Evolutionary conservation across 2,888 invertebrate species (phyloP).

Genomic region (Slavum lentiscoides): DNA sequence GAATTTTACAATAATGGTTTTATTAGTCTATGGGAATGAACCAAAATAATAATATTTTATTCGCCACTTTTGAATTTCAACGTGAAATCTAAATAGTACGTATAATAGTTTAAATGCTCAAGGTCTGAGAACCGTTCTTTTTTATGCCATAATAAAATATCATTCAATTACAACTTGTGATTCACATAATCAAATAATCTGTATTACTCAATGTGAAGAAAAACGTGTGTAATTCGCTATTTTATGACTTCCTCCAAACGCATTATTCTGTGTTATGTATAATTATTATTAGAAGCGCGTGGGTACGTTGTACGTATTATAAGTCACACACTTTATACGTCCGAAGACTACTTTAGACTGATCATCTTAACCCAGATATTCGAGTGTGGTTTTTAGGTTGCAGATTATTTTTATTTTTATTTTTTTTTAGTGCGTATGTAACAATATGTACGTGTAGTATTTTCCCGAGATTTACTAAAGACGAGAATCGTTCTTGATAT

Average conservation of each 20-base stretch:
- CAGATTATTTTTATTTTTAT: neutral
- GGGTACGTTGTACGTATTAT: neutral
- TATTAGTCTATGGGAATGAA: neutral
- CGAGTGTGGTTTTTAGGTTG: neutral
- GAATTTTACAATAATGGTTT: neutral
- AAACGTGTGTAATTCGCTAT: neutral
- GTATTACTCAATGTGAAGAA: constrained; percentile 2
- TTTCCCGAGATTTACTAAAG: neutral
- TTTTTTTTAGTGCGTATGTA: neutral
- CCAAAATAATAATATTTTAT: neutral
- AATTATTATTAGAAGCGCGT: constrained; percentile 21
- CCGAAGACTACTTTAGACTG: neutral
- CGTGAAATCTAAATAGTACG: neutral
- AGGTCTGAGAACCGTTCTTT: neutral
- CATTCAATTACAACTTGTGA: neutral
- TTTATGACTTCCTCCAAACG: neutral
- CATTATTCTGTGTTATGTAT: neutral
- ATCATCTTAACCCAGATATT: constrained; percentile 24
- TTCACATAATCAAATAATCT: neutral
- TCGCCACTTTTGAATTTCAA: neutral
- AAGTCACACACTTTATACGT: constrained; percentile 13
- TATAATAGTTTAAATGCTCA: neutral
- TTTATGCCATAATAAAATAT: neutral
- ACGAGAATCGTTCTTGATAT: neutral
- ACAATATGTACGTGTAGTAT: too few species aligned